A percentile compares a stretch with the other conserved stretches of the same genome.
Conservation (phyloP, 2,797 vertebrate genomes). For the Hippoglossus hippoglossus region DNA sequence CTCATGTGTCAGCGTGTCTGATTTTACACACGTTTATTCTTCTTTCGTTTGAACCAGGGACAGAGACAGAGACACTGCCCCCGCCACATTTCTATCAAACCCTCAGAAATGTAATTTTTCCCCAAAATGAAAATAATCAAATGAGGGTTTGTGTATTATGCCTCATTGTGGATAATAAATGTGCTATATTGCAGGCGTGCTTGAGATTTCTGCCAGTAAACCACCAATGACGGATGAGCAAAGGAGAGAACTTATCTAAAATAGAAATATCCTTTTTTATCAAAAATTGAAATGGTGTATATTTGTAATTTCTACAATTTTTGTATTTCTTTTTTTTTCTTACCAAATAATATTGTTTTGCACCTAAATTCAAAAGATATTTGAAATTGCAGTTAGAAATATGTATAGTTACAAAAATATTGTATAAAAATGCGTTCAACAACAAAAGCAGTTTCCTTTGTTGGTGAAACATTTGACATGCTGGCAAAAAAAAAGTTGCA, state of each 20-base stretch:
- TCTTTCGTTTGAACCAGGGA: slow-evolving; percentile 53
- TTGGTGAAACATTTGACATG: slow-evolving; percentile 49
- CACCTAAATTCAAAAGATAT: no score
- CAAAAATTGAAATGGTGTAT: background rate
- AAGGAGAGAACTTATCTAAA: slow-evolving; percentile 47
- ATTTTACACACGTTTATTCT: slow-evolving; percentile 65
- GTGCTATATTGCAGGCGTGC: slow-evolving; percentile 44
- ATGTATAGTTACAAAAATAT: background rate
- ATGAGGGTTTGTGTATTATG: slow-evolving; percentile 69
- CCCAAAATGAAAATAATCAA: slow-evolving; percentile 69
- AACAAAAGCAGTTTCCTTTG: slow-evolving; percentile 40
- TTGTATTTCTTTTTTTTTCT: no score
- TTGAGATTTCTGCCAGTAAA: slow-evolving; percentile 75
- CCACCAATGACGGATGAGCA: slow-evolving; percentile 66
- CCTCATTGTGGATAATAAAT: slow-evolving; percentile 73
- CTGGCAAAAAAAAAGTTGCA: slow-evolving; percentile 63
- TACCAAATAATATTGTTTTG: no score
- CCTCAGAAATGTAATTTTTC: slow-evolving; percentile 49
- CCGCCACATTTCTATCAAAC: slow-evolving; percentile 38
- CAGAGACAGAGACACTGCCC: slow-evolving; percentile 54
- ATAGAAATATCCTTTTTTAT: slow-evolving; percentile 5
- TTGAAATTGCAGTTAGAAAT: background rate
- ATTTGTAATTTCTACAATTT: slow-evolving; percentile 5
- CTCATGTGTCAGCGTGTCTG: slow-evolving; percentile 46
- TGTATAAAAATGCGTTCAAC: background rate